These are phyloP conservation scores for Coracias cyanogaster DNA, from an alignment of 2,797 vertebrate genomes.

Conservation along the genomic window DNA sequence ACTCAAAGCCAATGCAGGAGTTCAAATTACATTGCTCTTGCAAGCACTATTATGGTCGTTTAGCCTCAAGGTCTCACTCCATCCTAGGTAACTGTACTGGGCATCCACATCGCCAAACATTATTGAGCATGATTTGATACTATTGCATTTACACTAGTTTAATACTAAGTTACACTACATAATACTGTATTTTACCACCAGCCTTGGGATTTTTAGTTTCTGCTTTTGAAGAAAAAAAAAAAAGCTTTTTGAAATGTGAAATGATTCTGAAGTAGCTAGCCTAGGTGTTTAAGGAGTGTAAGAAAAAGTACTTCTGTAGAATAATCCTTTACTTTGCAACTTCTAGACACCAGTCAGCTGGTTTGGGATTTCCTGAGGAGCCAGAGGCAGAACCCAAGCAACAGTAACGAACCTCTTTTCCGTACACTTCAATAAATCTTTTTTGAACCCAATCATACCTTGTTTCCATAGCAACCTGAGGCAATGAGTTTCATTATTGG, in stretches of 20 bases:
- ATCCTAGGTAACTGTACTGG: neutral
- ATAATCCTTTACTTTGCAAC: neutral
- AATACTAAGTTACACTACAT: neutral
- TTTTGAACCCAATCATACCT: constrained; percentile 8
- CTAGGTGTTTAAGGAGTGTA: neutral
- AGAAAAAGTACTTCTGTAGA: neutral
- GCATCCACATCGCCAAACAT: neutral
- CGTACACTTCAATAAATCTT: constrained; percentile 1
- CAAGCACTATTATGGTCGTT: neutral
- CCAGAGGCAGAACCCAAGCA: neutral
- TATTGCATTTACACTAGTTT: neutral
- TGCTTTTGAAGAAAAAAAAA: neutral
- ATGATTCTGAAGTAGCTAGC: neutral
- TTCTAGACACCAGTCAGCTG: neutral
- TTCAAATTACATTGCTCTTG: neutral
- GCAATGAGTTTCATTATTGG: neutral
- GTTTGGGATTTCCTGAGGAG: neutral
- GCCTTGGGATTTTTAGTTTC: neutral
- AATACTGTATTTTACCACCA: neutral
- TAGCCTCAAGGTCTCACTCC: neutral
- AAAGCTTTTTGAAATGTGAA: neutral
- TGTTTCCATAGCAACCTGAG: neutral
- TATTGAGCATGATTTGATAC: neutral
- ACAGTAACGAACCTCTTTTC: neutral
- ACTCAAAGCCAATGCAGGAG: neutral